Percentiles rank a stretch among this genome's conserved stretches.
These are phyloP conservation scores for Agrotis puta DNA, from an alignment of 2,888 invertebrate species.

Conservation along the genomic window DNA sequence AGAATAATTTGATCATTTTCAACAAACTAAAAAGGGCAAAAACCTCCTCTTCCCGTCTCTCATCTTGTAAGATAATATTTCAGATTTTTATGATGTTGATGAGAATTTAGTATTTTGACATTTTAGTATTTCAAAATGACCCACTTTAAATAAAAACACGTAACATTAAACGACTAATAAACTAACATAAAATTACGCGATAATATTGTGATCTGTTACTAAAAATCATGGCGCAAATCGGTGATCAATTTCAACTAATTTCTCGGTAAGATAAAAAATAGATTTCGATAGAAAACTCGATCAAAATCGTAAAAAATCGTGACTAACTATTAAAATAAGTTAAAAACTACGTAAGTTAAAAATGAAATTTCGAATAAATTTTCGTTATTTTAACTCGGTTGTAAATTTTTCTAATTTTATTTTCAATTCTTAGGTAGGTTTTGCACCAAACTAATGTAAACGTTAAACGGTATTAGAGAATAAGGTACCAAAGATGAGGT, in stretches of 20 bases:
- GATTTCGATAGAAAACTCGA: not conserved
- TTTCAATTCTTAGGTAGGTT: slow-evolving; percentile 56
- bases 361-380: slow-evolving; percentile 9
- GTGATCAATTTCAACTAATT: slow-evolving; percentile 12
- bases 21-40: too few species aligned
- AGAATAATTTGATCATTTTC: too few species aligned
- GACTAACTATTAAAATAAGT: slow-evolving; percentile 7
- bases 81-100: too few species aligned
- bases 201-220: slow-evolving; percentile 50
- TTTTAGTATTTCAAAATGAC: slow-evolving; percentile 20
- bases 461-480: slow-evolving; percentile 82
- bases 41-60: too few species aligned
- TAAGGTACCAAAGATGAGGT: slow-evolving; percentile 87
- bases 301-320: slow-evolving; percentile 11
- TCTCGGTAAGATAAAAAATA: slow-evolving; percentile 6
- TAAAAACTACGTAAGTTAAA: slow-evolving; percentile 10
- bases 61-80: too few species aligned
- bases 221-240: slow-evolving; percentile 41
- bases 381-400: slow-evolving; percentile 35
- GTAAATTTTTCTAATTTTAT: slow-evolving; percentile 59
- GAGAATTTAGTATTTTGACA: not conserved
- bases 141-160: slow-evolving; percentile 30
- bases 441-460: slow-evolving; percentile 84
- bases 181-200: slow-evolving; percentile 47
- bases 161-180: slow-evolving; percentile 49